These are phyloP conservation scores for Ginglymostoma cirratum DNA, from an alignment of 2,113 vertebrate genomes.

Conservation along the genomic window DNA sequence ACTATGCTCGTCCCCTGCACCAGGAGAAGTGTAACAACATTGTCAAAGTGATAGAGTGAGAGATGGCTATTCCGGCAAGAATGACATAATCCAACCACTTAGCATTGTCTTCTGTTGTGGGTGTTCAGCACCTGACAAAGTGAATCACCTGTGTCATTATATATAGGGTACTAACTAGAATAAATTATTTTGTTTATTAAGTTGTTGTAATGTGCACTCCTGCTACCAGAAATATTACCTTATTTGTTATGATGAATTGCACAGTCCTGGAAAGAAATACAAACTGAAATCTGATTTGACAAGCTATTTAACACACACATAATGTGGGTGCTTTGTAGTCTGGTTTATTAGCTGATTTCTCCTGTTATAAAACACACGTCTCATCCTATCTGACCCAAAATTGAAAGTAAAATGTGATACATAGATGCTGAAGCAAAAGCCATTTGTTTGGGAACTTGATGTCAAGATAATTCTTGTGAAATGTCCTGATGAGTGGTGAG, in stretches of 20 bases:
- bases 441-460: not conserved
- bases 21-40: not conserved
- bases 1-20: no score
- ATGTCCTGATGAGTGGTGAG: no score
- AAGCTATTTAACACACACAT: not conserved
- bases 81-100: no score
- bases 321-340: not conserved
- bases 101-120: not conserved
- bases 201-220: not conserved
- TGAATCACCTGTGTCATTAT: no score
- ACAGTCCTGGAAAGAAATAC: not conserved
- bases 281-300: not conserved
- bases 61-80: no score
- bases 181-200: not conserved
- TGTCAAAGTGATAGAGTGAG: not conserved
- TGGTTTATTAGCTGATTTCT: not conserved
- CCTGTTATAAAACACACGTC: not conserved
- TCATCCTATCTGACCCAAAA: not conserved
- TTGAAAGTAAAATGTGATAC: not conserved
- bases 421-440: not conserved
- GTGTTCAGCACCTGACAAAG: not conserved
- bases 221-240: not conserved
- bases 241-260: not conserved
- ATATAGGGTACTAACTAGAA: no score
- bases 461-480: no score